Base-by-base conservation (phyloP, 2,797 vertebrate species). In the Sebastes steindachneri region DNA sequence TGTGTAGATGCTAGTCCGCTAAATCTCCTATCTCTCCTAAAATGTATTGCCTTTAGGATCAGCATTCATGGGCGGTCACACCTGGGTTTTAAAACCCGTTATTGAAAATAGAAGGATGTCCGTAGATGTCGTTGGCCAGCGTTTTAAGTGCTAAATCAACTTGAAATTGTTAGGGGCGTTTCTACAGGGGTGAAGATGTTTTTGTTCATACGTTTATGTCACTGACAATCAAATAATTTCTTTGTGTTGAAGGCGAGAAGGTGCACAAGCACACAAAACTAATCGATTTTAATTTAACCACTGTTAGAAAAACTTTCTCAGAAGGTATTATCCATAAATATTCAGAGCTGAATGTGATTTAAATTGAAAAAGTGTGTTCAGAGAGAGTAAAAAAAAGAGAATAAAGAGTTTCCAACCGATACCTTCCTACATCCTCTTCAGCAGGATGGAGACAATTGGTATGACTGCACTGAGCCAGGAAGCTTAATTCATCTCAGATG, bases 181-280 rank as follows among this genome's bases (percentile, higher is more conserved):
- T 80, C 25, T 41, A 73, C 64, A 62, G 51, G 63, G 25, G 31
- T 73, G 63, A 55, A 65, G 31, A 66, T 72, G n/a, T 75, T 53
- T 80, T 68, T 70, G 6, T 25, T 77, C 19, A 58, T 73, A 33
- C 21, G n/a, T 82, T 85, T 65, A 65, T 84, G 66, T 91, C 80
- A 63, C 71, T 75, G 90, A 94, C 94, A 93, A 94, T 94, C 94
- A 92, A 70, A 74, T 4, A 1, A 1, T 86, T 75, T 71, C 57
- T 66, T 83, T 86, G 62, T 73, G 81, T 77, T 68, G 51, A 68
- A 25, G 45, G 48, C 15, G 55, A 41, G 53, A 75, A 75, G 41
- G 68, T 83, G 82, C 83, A 80, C 75, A 76, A 76, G 80, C 75
- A 80, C 75, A 80, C 77, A 64, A 68, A 79, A 69, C 28, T 78